Percentiles rank a stretch among this genome's conserved stretches.
Conservation (phyloP, 2,888 invertebrate genomes). For the Limnephilus lunatus region DNA sequence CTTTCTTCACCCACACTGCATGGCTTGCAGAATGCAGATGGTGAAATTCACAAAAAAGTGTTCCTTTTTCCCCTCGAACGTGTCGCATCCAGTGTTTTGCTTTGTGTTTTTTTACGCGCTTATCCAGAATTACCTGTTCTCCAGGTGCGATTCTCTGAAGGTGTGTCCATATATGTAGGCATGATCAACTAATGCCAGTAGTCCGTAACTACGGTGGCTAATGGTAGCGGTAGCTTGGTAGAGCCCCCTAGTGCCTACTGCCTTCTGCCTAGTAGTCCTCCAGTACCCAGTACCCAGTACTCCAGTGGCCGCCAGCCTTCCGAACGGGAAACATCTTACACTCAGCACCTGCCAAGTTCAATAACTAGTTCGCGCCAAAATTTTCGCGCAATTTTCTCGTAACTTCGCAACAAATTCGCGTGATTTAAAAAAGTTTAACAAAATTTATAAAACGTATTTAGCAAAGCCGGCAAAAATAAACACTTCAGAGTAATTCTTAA, state of each 20-base stretch:
- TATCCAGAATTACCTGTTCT: conserved; percentile 33
- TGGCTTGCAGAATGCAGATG: background rate
- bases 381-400: conserved; percentile 41
- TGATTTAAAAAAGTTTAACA: conserved; percentile 30
- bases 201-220: background rate
- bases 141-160: background rate
- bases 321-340: conserved; percentile 36
- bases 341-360: background rate
- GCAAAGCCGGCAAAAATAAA: background rate
- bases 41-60: background rate
- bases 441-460: background rate
- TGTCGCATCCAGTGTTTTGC: background rate
- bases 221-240: background rate
- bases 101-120: conserved; percentile 25
- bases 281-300: conserved; percentile 11
- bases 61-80: background rate
- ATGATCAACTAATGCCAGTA: conserved; percentile 19
- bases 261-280: conserved; percentile 1
- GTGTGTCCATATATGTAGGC: conserved; percentile 18
- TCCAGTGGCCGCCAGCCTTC: conserved; percentile 47
- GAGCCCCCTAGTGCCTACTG: background rate
- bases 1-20: background rate
- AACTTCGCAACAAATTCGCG: conserved; percentile 14
- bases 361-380: conserved; percentile 41
- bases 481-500: background rate